Base-by-base conservation (phyloP, 2,888 invertebrate species). In the Arge pagana region DNA sequence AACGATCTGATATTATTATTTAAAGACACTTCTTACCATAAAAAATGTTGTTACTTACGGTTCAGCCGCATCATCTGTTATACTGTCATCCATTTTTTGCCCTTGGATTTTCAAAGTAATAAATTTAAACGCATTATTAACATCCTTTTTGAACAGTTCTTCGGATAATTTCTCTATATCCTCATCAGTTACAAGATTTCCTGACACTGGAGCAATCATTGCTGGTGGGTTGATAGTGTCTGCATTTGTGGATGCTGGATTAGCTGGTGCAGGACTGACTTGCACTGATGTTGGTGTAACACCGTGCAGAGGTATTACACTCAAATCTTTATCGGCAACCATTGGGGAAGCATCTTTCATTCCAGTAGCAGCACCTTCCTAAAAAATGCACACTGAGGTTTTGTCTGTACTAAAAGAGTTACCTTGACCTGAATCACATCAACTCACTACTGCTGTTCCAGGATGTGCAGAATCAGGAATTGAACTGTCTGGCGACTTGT, bases 51-150 rank as follows among this genome's bases (percentile, higher is more conserved):
- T 10, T 51, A 80, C 87, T 85, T 81, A 93, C 91, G 88, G 86
- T 62, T 80, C 77, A 21, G 89, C 83, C 16, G 93, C 90, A 72
- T 86, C 85, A 68, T 93, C 93, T 11, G 79, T 82, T 43, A 78
- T 79, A 11, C 87, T 86, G 35, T 84, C 83, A 8, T 90, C 90
- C 19, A 85, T 83, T 8, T 90, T 91, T 72, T 85, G 86, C 53
- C 86, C 86, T 78, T 93, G 93, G 57, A 85, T 80, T 66, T 89
- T 89, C 7, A 91, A 74, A 0, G 82, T 85, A 13, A 91, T 79
- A 58, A 83, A 82, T 64, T 81, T 85, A 3, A 86, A 82, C 33
- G 88, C 88, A 71, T 89, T 90, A 71, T 90, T 90, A 3, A 76
- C 78, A 66, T 93, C 92, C 69, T 87, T 86, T 45, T 78, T 80